Evolutionary conservation across 2,113 vertebrate genomes (phyloP).

Genomic region (Lontra canadensis): DNA sequence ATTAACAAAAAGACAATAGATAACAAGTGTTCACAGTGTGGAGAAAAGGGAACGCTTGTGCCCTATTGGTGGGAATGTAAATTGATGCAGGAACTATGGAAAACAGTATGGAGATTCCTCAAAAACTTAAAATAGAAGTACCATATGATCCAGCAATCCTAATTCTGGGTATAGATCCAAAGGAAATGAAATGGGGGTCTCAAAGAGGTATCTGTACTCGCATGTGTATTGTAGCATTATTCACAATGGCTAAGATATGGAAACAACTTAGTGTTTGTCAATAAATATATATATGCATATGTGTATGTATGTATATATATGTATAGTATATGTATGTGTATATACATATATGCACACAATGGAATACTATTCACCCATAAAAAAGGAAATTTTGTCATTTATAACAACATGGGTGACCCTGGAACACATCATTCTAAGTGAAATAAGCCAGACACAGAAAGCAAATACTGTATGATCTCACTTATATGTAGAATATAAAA

Average conservation of each 20-base stretch:
- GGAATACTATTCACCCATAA: neutral
- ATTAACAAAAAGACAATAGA: neutral
- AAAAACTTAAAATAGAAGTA: neutral
- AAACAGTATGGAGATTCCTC: neutral
- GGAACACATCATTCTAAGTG: neutral
- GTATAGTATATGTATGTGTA: neutral
- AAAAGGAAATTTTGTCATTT: neutral
- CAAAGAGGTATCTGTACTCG: neutral
- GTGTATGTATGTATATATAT: no score
- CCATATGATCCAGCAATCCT: neutral
- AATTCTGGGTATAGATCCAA: neutral
- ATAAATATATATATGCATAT: no score
- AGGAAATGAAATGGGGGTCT: neutral
- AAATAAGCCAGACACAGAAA: neutral
- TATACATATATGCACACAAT: neutral
- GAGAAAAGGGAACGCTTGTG: neutral
- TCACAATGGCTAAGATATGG: neutral
- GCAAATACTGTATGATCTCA: neutral
- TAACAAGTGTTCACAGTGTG: neutral
- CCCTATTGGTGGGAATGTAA: neutral
- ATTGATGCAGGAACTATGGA: neutral
- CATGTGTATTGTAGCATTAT: neutral
- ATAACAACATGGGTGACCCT: neutral
- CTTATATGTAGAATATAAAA: neutral
- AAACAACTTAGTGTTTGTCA: neutral